phyloP scores from a whole-genome alignment of 1,140 invertebrate genomes.

The Pseudomyrmex pallidus region DNA sequence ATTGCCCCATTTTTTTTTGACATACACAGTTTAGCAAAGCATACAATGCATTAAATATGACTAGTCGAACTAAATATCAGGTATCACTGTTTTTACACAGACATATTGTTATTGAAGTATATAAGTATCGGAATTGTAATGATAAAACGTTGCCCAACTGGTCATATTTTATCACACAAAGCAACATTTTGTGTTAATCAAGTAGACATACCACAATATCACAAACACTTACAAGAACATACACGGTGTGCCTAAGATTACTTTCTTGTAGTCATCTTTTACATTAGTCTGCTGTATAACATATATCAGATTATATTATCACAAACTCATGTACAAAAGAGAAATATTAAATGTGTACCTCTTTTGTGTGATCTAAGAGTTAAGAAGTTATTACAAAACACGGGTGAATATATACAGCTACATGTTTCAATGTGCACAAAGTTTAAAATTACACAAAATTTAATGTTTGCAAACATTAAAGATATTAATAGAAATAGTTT shows the following conservation, averaged over 20 bases:
- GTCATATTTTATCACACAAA: slow-evolving; percentile 42
- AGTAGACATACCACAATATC: slow-evolving; percentile 72
- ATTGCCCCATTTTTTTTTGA: not conserved
- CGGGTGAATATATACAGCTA: slow-evolving; percentile 15
- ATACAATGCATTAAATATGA: slow-evolving; percentile 40
- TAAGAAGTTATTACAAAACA: slow-evolving; percentile 11
- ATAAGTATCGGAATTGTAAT: slow-evolving; percentile 33
- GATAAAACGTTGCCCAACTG: slow-evolving; percentile 54
- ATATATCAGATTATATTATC: slow-evolving; percentile 68
- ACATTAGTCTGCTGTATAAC: slow-evolving; percentile 84
- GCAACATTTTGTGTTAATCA: slow-evolving; percentile 56
- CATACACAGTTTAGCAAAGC: slow-evolving; percentile 21
- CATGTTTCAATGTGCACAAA: slow-evolving; percentile 7
- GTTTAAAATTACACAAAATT: slow-evolving; percentile 28
- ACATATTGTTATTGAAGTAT: not conserved
- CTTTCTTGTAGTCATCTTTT: slow-evolving; percentile 80
- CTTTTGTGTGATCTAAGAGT: not conserved
- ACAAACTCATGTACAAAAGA: slow-evolving; percentile 11
- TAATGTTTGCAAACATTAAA: slow-evolving; percentile 26
- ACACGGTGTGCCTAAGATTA: slow-evolving; percentile 80
- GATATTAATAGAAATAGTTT: slow-evolving; percentile 19
- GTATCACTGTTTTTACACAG: slow-evolving; percentile 25
- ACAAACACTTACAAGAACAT: slow-evolving; percentile 84
- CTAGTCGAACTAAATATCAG: slow-evolving; percentile 35
- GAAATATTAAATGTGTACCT: slow-evolving; percentile 9